Evolutionary conservation across 2,888 invertebrate genomes (phyloP).

Genomic region (Yponomeuta malinellus): DNA sequence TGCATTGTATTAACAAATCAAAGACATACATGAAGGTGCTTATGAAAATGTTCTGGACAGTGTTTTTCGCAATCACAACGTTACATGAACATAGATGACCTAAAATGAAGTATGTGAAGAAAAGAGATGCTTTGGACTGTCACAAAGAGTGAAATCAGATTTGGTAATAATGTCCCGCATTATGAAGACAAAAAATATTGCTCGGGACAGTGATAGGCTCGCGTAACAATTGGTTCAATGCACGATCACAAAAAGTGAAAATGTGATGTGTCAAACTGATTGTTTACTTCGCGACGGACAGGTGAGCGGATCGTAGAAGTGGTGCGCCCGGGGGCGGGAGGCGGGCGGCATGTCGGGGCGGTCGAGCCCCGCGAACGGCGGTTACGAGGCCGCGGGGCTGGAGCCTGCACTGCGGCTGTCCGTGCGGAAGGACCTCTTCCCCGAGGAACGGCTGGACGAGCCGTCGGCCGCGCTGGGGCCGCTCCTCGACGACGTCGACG

Average conservation of each 20-base stretch:
- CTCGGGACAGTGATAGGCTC: slow-evolving; percentile 50
- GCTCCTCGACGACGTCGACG: slow-evolving; percentile 44
- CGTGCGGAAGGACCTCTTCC: slow-evolving; percentile 72
- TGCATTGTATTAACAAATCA: slow-evolving; percentile 45
- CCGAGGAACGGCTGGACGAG: slow-evolving; percentile 47
- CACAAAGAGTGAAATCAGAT: slow-evolving; percentile 62
- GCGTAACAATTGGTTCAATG: slow-evolving; percentile 54
- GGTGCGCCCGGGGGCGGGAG: slow-evolving; percentile 63
- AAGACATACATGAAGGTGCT: slow-evolving; percentile 61
- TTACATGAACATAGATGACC: slow-evolving; percentile 77
- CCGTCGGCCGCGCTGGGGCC: slow-evolving; percentile 37
- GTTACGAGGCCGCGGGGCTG: slow-evolving; percentile 58
- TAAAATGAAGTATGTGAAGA: slow-evolving; percentile 75
- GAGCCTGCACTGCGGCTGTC: slow-evolving; percentile 52
- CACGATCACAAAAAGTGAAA: slow-evolving; percentile 69
- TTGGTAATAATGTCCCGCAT: slow-evolving; percentile 58
- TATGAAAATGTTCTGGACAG: slow-evolving; percentile 72
- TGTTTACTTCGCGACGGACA: slow-evolving; percentile 73
- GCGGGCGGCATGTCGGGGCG: slow-evolving; percentile 67
- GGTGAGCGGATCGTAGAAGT: slow-evolving; percentile 73
- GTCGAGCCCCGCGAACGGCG: slow-evolving; percentile 70
- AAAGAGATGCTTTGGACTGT: slow-evolving; percentile 69
- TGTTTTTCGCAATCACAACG: slow-evolving; percentile 76
- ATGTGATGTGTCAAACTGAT: slow-evolving; percentile 77
- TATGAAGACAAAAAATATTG: slow-evolving; percentile 50